Base-by-base conservation (phyloP, 2,797 vertebrate genomes). In the Chrysocyon brachyurus region DNA sequence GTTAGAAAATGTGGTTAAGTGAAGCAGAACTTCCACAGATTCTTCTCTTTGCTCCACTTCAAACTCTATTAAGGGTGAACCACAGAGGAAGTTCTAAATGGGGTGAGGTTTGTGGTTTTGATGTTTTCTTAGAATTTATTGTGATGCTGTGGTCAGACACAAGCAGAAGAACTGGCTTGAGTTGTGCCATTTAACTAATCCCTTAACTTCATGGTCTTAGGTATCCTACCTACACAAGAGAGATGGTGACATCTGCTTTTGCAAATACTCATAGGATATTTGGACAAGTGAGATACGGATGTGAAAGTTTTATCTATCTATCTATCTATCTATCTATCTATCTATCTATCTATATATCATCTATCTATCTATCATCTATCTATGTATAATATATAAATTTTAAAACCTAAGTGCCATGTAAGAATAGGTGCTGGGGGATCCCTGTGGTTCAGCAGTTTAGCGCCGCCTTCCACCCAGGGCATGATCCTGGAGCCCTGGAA, bases 41-140 rank as follows among this genome's bases (percentile, higher is more conserved):
- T 66, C 56, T 95, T 81, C 26, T 78, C 19, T 57, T 49, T 73
- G 40, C 1, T 54, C 31, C 22, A 54, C 24, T 54, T 52, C 6
- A 49, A 73, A 83, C 28, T 63, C 72, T 52, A 10, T n/a, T 17
- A 72, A 63, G 11, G 21, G 28, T 33, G 54, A 82, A 81, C 19
- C 54, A 66, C 3, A 24, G 56, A 88, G 33, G 40, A 28, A 87
- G 59, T 84, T 95, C 75, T 87, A 59, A 61, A 52, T 2, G 4
- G 64, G 19, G 12, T 21, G 40, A 90, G 59, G 26, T 24, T 56
- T 77, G 26, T 81, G 52, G 61, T 70, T 72, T 78, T 59, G 59
- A 79, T 64, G 26, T 64, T 95, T 95, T 63, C 24, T 68, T 89
- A 86, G 68, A 85, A 64, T 75, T 59, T 79, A 72, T 24, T 56